These are phyloP conservation scores for Hiodon alosoides DNA, from an alignment of 2,113 vertebrate genomes.

Conservation along the genomic window DNA sequence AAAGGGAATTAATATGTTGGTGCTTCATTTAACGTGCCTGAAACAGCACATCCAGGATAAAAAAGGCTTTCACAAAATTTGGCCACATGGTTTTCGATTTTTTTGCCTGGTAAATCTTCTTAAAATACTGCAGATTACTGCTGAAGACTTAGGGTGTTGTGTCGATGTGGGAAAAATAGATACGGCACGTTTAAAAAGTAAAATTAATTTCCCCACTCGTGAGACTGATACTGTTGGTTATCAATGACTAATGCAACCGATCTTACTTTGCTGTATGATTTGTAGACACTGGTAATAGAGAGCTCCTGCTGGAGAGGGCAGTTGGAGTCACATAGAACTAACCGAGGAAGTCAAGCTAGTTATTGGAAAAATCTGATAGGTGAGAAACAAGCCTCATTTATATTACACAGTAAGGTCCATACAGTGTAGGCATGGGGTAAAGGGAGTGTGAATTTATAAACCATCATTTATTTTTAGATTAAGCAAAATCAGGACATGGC, in stretches of 20 bases:
- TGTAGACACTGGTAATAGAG: too few species aligned
- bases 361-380: not conserved
- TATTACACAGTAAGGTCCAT: not conserved
- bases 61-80: not conserved
- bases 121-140: not conserved
- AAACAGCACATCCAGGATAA: not conserved
- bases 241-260: too few species aligned
- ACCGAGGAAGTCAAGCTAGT: too few species aligned
- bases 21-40: not conserved
- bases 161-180: too few species aligned
- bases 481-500: slow-evolving; percentile 4
- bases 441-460: slow-evolving; percentile 7
- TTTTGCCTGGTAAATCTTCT: not conserved
- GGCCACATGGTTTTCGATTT: not conserved
- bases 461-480: slow-evolving; percentile 8
- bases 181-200: too few species aligned
- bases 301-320: too few species aligned
- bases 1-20: not conserved
- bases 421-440: too few species aligned
- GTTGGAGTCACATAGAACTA: too few species aligned
- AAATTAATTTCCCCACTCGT: too few species aligned
- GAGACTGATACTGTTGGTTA: too few species aligned
- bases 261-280: too few species aligned
- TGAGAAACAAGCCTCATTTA: not conserved
- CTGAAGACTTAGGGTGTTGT: too few species aligned